phyloP scores from a whole-genome alignment of 2,888 invertebrate genomes.

The Melangyna quadrimaculata region DNA sequence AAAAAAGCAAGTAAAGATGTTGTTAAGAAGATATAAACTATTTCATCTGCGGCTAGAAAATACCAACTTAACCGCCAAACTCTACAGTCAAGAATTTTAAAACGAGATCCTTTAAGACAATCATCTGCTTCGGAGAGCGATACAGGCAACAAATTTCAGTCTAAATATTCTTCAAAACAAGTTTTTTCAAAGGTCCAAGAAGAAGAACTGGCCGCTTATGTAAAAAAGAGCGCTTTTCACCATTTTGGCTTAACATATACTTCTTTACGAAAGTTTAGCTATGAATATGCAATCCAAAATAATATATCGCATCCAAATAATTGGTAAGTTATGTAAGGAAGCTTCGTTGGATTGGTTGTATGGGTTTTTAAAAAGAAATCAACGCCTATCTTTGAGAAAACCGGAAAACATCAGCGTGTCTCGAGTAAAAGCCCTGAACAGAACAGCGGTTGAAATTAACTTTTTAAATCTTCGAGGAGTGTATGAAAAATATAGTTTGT shows the following conservation, averaged over 20 bases:
- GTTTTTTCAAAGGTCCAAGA: background rate
- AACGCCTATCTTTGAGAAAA: background rate
- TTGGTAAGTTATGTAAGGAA: background rate
- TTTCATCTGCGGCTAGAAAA: background rate
- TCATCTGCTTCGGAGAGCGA: background rate
- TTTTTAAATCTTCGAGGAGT: background rate
- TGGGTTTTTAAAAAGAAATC: conserved; percentile 14
- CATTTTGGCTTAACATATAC: background rate
- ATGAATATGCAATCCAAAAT: too few relatives aligned
- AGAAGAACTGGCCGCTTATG: conserved; percentile 1
- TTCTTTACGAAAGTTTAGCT: too few relatives aligned
- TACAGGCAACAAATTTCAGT: background rate
- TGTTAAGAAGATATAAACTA: too few relatives aligned
- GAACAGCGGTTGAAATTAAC: background rate
- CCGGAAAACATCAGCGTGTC: background rate
- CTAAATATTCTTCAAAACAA: background rate
- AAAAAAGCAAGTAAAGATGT: too few relatives aligned
- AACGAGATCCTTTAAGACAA: background rate
- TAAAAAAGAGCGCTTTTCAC: background rate
- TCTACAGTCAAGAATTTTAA: background rate
- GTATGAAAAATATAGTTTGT: background rate
- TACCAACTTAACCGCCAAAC: background rate
- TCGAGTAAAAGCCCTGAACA: background rate
- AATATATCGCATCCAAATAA: too few relatives aligned
- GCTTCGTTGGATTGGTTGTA: background rate